A percentile compares a stretch with the other conserved stretches of the same genome.
These are phyloP conservation scores for Zhuqinia jingwanae DNA, from an alignment of 2,888 invertebrate species.

Conservation along the genomic window DNA sequence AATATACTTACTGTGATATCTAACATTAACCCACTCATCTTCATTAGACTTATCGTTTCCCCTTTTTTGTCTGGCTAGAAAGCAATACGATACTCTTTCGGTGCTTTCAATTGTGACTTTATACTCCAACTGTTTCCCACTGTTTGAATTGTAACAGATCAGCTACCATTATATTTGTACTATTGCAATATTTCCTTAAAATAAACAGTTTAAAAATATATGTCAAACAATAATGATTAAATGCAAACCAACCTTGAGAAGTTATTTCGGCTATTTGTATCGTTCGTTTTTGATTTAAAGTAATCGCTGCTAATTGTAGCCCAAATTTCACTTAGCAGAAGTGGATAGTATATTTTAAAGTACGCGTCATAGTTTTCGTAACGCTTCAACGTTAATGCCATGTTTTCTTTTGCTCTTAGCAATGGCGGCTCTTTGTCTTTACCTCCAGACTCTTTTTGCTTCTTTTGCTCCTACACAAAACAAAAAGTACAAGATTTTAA, in stretches of 20 bases:
- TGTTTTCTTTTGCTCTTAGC: not conserved
- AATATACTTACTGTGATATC: conserved; percentile 35
- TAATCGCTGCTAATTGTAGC: conserved; percentile 80
- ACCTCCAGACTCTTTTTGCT: too few relatives aligned
- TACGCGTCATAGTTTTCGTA: conserved; percentile 84
- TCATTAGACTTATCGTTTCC: not conserved
- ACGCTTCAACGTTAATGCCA: conserved; percentile 18
- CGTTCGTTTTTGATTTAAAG: not conserved
- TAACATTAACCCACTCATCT: conserved; percentile 30
- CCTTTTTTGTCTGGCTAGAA: not conserved
- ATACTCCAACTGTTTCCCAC: conserved; percentile 4
- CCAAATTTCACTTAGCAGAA: conserved; percentile 86
- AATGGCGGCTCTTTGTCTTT: not conserved
- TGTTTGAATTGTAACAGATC: not conserved
- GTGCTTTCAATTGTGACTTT: conserved; percentile 19
- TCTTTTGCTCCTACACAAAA: conserved; percentile 61
- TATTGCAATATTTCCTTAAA: too few relatives aligned
- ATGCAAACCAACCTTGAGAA: too few relatives aligned
- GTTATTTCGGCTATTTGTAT: not conserved
- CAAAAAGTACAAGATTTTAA: too few relatives aligned
- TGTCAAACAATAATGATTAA: not conserved
- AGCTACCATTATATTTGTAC: not conserved
- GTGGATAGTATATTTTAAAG: conserved; percentile 83
- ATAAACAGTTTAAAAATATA: too few relatives aligned
- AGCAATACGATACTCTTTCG: not conserved